Percentiles rank a stretch among this genome's conserved stretches.
Conservation (phyloP, 1,140 invertebrate genomes). For the Diachasmimorpha longicaudata region DNA sequence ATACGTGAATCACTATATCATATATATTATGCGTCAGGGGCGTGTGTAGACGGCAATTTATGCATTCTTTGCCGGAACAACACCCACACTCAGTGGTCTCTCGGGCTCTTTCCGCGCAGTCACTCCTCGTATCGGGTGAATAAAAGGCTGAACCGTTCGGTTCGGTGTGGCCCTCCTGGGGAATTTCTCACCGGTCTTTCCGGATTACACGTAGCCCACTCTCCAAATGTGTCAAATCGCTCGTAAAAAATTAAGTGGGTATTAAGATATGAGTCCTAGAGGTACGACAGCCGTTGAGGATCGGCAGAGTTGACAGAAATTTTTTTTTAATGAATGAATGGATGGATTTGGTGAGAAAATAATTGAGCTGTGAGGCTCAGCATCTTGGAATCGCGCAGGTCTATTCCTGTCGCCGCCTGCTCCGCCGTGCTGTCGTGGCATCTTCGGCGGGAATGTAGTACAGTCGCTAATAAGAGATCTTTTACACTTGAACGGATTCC, state of each 20-base stretch:
- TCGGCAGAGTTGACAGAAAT: background rate
- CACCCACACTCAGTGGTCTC: constrained; percentile 34
- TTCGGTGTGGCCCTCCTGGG: background rate
- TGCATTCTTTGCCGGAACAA: constrained; percentile 40
- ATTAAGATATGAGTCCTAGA: background rate
- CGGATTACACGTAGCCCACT: background rate
- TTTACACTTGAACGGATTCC: background rate
- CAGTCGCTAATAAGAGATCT: constrained; percentile 7
- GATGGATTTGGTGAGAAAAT: background rate
- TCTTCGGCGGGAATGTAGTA: constrained; percentile 3
- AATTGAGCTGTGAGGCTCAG: background rate
- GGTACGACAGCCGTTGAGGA: background rate
- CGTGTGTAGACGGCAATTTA: constrained; percentile 42
- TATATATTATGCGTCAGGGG: constrained; percentile 25
- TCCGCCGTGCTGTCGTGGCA: background rate
- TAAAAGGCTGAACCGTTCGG: background rate
- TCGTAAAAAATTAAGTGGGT: background rate
- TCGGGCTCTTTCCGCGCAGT: background rate
- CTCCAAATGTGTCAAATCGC: background rate
- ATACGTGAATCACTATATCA: constrained; percentile 34
- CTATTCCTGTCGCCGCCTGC: constrained; percentile 10
- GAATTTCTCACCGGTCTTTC: constrained; percentile 6
- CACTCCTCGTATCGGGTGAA: background rate
- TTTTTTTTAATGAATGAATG: background rate
- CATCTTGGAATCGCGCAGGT: background rate